Base-by-base conservation (phyloP, 2,113 vertebrate genomes). In the Crotalus viridis region DNA sequence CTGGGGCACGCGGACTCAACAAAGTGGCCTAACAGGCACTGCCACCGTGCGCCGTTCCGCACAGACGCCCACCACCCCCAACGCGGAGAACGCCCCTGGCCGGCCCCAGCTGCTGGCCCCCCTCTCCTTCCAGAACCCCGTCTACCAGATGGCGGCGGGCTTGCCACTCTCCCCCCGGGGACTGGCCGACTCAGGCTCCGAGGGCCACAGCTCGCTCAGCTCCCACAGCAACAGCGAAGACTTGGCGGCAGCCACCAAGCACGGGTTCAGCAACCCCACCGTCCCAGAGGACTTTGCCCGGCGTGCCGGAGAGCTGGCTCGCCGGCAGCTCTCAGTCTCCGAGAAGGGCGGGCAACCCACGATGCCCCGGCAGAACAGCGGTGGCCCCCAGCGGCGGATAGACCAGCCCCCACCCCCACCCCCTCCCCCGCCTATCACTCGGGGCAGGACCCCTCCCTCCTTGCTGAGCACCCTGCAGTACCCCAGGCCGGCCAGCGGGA, bases 221-320 rank as follows among this genome's bases (percentile, higher is more conserved):
- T 99, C 99, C 15, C 99, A 99, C 96, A 99, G 99, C 98, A 99
- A 99, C 98, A 99, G 99, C 0, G 99, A 99, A 93, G 99, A 99
- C 28, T 96, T 98, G 87, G 89, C 74, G 0, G 96, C 97, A 0
- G 95, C 96, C 39, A 89, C 95, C 89, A 98, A 99, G 93, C 98
- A 97, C 6, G 96, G 97, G 93, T 98, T 98, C 61, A 96, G 97
- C 90, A 98, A 98, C 93, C 97, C 98, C 26, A 24, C 52, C 8
- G 96, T 97, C 15, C 96, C 95, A 1, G 98, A 99, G 91, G 99
- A 99, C 95, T 98, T 99, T 93, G 87, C 96, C 0, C 97, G 99
- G 26, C 98, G 98, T 28, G 98, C 99, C 0, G 98, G 98, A 5
- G 99, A 99, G 89, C 98, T 99, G 96, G 98, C 98, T 0, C 98